A percentile compares a stretch with the other conserved stretches of the same genome.
phyloP scores from a whole-genome alignment of 2,797 vertebrate genomes.

The Paguma larvata region DNA sequence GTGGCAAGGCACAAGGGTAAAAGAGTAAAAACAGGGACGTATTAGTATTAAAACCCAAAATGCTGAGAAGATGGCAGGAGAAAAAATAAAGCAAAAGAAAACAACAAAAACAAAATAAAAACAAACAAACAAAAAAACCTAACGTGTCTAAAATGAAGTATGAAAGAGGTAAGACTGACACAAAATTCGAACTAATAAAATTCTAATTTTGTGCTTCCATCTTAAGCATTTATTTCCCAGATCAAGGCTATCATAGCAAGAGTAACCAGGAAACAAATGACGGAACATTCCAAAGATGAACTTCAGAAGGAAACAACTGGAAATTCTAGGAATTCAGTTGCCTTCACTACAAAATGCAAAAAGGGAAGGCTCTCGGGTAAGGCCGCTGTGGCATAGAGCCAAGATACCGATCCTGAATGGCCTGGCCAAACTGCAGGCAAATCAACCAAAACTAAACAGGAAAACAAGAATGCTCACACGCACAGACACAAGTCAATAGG shows the following conservation, averaged over 20 bases:
- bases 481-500: background rate
- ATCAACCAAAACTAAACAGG: constrained; percentile 27
- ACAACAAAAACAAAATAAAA: background rate
- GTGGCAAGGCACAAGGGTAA: background rate
- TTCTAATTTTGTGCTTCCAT: background rate
- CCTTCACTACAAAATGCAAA: constrained; percentile 3
- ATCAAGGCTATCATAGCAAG: background rate
- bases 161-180: background rate
- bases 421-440: constrained; percentile 25
- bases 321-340: background rate
- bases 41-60: background rate
- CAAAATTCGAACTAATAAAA: background rate
- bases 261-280: background rate
- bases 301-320: background rate
- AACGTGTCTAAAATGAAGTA: background rate
- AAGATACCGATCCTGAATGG: background rate
- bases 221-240: background rate
- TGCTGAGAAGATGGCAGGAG: background rate
- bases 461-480: background rate
- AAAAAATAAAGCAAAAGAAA: background rate
- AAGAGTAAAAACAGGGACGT: background rate
- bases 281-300: background rate
- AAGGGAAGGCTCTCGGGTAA: constrained; percentile 21
- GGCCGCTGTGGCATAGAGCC: background rate
- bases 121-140: background rate